These are phyloP conservation scores for Vicugna pacos DNA, from an alignment of 2,113 vertebrate species.

Conservation along the genomic window DNA sequence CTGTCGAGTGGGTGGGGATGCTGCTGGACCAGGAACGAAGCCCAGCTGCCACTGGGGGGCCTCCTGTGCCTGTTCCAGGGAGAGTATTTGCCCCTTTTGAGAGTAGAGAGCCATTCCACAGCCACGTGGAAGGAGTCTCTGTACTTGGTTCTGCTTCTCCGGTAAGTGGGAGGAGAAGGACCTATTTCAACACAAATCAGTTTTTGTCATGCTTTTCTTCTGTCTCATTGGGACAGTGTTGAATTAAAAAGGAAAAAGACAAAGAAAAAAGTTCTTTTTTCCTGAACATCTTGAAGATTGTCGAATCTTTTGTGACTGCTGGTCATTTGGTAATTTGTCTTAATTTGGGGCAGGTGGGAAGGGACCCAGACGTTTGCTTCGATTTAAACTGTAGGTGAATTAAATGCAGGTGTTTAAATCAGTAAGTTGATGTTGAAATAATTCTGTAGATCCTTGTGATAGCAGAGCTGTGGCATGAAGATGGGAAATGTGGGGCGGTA, in stretches of 20 bases:
- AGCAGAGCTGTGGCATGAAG: background rate
- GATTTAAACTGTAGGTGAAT: background rate
- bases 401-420: background rate
- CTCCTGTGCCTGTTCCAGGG: background rate
- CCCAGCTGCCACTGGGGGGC: fast-evolving
- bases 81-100: background rate
- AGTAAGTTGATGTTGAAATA: background rate
- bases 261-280: background rate
- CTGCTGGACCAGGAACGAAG: background rate
- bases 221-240: background rate
- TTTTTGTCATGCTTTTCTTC: slow-evolving; percentile 1
- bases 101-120: background rate
- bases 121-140: background rate
- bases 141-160: background rate
- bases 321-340: background rate
- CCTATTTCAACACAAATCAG: background rate
- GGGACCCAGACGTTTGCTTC: background rate
- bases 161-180: background rate
- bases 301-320: background rate
- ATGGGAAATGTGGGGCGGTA: background rate
- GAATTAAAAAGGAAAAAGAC: background rate
- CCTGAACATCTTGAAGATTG: background rate
- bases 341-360: background rate
- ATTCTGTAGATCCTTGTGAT: background rate
- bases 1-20: background rate